Evolutionary conservation across 2,113 vertebrate species (phyloP), one percentile per base, ranked within the genome.

Genomic region (Mohoua ochrocephala): DNA sequence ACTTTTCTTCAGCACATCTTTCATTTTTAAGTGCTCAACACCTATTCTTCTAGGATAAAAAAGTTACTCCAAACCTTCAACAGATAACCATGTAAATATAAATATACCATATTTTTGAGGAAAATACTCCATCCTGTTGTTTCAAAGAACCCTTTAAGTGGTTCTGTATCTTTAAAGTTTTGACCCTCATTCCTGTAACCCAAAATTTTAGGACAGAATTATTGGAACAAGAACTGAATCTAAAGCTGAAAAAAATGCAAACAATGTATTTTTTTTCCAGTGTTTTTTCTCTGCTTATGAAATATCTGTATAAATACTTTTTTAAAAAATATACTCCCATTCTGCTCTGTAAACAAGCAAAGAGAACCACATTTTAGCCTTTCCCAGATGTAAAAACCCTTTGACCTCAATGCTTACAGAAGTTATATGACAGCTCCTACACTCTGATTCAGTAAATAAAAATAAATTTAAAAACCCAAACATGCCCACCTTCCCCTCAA

Each of bases 401-500:
- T 60, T 89, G 39, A 44, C 12, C 28, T 67, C 61, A 63, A 39
- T 24, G 11, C 15, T 84, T 49, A 81, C 5, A 21, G 14, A 75
- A 77, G 5, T 60, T 52, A 52, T 33, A 30, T 22, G 23, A 65
- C 52, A 81, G 8, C 6, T 41, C 57, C 54, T 80, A 28, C 10
- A 73, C 6, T 78, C 30, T 14, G 6, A 59, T 23, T 41, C 4
- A 31, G 54, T 41, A 84, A 71, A 71, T 33, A 56, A 57, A 76
- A 80, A 28, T 37, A 47, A 49, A 15, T n/a, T 15, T 4, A 16
- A 45, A 41, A 30, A 54, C 5, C 2, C 41, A 69, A 49, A 61
- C 3, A 35, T 0, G 0, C 5, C 11, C 13, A 14, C 10, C 6
- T 59, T 35, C 16, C n/a, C 15, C 7, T 39, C 30, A 2, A 14